A percentile compares a stretch with the other conserved stretches of the same genome.
Conservation (phyloP, 2,888 invertebrate genomes). For the Nymphalis urticae region DNA sequence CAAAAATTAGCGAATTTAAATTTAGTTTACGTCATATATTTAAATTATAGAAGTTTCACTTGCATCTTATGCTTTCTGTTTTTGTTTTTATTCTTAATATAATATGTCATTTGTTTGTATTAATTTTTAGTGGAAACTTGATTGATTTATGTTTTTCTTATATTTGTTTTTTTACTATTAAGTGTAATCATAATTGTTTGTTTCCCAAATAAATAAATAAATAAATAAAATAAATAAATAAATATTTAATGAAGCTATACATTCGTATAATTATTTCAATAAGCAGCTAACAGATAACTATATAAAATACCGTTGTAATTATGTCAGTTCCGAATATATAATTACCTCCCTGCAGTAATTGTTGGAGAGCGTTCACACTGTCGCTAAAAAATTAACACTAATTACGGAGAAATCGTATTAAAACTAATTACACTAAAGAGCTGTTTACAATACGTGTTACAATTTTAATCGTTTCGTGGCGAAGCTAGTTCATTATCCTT, state of each 20-base stretch:
- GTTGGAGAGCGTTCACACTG: conserved; percentile 5
- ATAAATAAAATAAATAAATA: not conserved
- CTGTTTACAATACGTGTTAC: conserved; percentile 21
- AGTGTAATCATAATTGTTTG: too few species aligned
- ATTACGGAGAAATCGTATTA: conserved; percentile 22
- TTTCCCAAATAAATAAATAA: too few species aligned
- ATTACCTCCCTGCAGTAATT: not conserved
- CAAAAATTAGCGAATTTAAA: too few species aligned
- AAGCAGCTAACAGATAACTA: not conserved
- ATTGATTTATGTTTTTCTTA: too few species aligned
- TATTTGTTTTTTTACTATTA: too few species aligned
- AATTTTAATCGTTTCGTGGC: conserved; percentile 20
- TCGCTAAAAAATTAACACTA: conserved; percentile 11
- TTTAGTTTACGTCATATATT: too few species aligned
- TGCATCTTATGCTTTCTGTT: too few species aligned
- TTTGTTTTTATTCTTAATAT: too few species aligned
- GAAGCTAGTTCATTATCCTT: conserved; percentile 13
- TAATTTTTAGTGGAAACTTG: too few species aligned
- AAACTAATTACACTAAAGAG: conserved; percentile 17
- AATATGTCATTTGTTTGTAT: too few species aligned
- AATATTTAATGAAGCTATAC: not conserved
- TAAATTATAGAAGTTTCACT: too few species aligned
- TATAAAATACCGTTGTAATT: conserved; percentile 6
- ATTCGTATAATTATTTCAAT: not conserved
- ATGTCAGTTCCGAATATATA: conserved; percentile 1